Evolutionary conservation across 2,888 invertebrate genomes (phyloP), one percentile per base, ranked within the genome.

Genomic region (Drosophila putrida): DNA sequence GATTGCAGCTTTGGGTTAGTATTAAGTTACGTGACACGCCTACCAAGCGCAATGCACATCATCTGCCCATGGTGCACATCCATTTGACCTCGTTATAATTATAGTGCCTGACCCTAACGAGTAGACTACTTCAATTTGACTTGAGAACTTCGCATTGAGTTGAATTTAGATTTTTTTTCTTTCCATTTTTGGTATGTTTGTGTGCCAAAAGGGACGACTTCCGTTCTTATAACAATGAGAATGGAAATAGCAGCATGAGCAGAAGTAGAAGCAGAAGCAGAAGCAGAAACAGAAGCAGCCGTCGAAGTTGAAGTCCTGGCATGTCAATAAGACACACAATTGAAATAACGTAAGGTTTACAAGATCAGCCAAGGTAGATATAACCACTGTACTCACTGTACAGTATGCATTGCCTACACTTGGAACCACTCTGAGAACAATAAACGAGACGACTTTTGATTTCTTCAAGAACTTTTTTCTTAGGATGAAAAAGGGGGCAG

Each of bases 241-340:
- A 75, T 75, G 65, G 67, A 68, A 78, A 74, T 74, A 51, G 61
- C 67, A 33, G 47, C 70, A 49, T 33, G 9, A 38, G 13, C 27
- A 35, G 47, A 10, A 35, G 10, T 11, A 31, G 39, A 6, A 31
- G 28, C 31, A 38, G 58, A 8, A 31, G 31, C 31, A 43, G 41
- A 28, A 38, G 6, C 31, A 51, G 53, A 6, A 31, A 28, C 43
- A 44, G 53, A 28, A 51, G 50, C 69, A 55, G 66, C 44, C 62
- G 72, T 65, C 55, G 63, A 63, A 54, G 54, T 58, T 51, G 35
- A 38, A 66, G 73, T 78, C 39, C 64, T 80, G 82, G 68, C 84
- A 82, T 87, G 87, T 84, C 83, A 87, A 84, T 84, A 80, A 84
- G 84, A 83, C 84, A 83, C 78, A 85, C 82, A 87, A 69, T 82